Conservation (phyloP, 2,797 vertebrate genomes). For the Capromys pilorides region DNA sequence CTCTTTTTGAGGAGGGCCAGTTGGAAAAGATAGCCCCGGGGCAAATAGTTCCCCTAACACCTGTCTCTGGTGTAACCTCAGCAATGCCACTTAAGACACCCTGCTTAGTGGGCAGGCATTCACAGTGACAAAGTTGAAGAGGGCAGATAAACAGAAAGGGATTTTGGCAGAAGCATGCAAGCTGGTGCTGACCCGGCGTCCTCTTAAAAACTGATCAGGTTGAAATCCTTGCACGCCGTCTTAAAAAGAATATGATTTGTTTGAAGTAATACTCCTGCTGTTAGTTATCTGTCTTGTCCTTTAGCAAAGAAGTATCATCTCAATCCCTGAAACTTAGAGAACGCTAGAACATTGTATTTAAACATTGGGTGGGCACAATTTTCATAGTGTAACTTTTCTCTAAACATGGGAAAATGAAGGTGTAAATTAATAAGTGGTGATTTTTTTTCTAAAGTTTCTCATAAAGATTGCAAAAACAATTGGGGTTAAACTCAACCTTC, state of each 20-base stretch:
- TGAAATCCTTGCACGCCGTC: constrained; percentile 57
- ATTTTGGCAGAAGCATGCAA: constrained; percentile 87
- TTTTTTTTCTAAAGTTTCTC: not conserved
- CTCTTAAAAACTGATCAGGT: constrained; percentile 51
- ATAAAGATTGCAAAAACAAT: not conserved
- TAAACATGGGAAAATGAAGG: not conserved
- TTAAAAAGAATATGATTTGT: constrained; percentile 55
- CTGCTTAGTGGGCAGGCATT: constrained; percentile 83
- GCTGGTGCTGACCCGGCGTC: constrained; percentile 69
- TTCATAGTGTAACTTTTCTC: not conserved
- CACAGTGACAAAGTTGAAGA: constrained; percentile 82
- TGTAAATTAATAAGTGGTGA: not conserved
- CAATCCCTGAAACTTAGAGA: not conserved
- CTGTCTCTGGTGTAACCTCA: constrained; percentile 90
- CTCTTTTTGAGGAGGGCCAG: constrained; percentile 75
- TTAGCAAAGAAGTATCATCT: constrained; percentile 9
- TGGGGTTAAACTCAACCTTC: not conserved
- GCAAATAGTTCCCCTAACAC: constrained; percentile 92
- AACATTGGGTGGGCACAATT: not conserved
- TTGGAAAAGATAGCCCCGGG: constrained; percentile 87
- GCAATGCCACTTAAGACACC: constrained; percentile 86
- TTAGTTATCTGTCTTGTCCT: constrained; percentile 11
- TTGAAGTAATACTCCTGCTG: constrained; percentile 36
- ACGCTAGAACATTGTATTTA: not conserved
- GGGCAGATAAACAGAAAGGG: constrained; percentile 91